Evolutionary conservation across 1,140 invertebrate species (phyloP), one percentile per base, ranked within the genome.

Genomic region (Penaeus vannamei): DNA sequence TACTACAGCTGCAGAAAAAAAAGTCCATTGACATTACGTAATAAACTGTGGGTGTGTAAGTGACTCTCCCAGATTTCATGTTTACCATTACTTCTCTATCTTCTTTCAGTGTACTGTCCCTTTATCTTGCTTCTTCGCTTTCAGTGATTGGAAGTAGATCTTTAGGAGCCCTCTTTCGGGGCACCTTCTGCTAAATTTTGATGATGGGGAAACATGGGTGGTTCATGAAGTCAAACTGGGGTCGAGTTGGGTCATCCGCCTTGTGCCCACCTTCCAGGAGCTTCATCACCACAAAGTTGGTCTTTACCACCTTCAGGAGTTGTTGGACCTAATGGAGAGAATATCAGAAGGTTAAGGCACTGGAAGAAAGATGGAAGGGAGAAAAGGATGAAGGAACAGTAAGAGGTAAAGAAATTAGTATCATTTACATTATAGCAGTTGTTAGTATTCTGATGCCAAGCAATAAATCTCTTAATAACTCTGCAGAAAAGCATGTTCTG

Each of bases 241-340:
- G 97, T 8, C 96, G 96, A 42, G 94, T 94, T 91, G 95, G 95
- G 0, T 96, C 96, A 88, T 98, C 96, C 20, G 89, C 86, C 72
- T 90, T 90, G 86, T 91, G 91, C 14, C 91, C 91, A 92, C 96
- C 97, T 10, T 96, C 96, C 69, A 99, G 93, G 60, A 99, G 93
- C 94, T 98, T 98, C 93, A 98, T 95, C 14, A 99, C 98, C 89
- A 99, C 96, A 93, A 98, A 98, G 94, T 99, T 99, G 0, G 97
- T 98, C 94, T 99, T 98, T 10, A 98, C 91, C 22, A 91, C 89
- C 61, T 91, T 91, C 62, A 91, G 93, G 66, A 98, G 94, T 92
- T 96, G 96, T 84, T 95, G 94, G 85, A 98, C 95, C 97, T 98
- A 93, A 7, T 42, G 36, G 36, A 42, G 61, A 95, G 95, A 91